Percentiles rank a stretch among this genome's conserved stretches.
These are phyloP conservation scores for Passerina amoena DNA, from an alignment of 2,113 vertebrate genomes.

Conservation along the genomic window DNA sequence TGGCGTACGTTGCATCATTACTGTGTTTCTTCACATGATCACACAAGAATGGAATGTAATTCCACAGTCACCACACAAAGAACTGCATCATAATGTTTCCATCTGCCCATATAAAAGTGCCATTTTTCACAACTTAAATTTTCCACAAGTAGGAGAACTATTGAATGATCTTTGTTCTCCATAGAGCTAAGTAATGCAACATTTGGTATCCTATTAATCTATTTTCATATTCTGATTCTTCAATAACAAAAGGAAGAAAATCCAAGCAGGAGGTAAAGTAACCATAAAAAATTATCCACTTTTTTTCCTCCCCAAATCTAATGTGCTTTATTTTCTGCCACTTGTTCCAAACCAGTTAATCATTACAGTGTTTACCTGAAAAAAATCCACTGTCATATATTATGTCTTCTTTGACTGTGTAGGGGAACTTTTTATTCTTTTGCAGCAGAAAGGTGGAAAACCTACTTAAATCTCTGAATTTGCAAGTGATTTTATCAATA, in stretches of 20 bases:
- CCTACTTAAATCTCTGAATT: background rate
- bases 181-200: background rate
- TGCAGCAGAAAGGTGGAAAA: background rate
- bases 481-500: background rate
- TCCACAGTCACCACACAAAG: background rate
- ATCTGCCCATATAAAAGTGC: background rate
- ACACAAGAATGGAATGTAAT: background rate
- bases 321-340: background rate
- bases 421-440: background rate
- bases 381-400: background rate
- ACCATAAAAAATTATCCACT: background rate
- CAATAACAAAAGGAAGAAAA: background rate
- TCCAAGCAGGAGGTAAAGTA: background rate
- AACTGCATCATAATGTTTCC: background rate
- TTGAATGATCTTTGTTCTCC: background rate
- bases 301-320: fast-evolving
- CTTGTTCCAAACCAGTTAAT: background rate
- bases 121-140: background rate
- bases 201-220: background rate
- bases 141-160: background rate
- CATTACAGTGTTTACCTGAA: background rate
- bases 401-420: background rate
- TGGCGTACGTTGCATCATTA: background rate
- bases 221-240: background rate
- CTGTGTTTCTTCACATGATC: background rate